Conservation (phyloP, 2,797 vertebrate genomes). For the Yasuhikotakia modesta region DNA sequence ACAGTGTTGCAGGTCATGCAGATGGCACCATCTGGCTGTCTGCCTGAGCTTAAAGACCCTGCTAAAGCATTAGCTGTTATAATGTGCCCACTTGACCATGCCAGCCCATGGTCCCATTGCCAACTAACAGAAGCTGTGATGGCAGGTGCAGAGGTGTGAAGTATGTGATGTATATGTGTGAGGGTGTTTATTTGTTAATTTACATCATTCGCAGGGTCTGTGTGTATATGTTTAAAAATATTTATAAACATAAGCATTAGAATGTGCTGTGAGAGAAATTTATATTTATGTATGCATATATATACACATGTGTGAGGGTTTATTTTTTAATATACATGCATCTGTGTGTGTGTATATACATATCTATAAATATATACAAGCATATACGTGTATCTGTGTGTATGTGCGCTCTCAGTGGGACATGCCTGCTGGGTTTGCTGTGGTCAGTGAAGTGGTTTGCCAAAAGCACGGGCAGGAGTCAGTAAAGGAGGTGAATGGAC, state of each 20-base stretch:
- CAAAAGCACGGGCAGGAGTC: slow-evolving; percentile 36
- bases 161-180: neutral
- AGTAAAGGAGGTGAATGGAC: slow-evolving; percentile 34
- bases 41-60: slow-evolving; percentile 48
- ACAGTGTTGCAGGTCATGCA: slow-evolving; percentile 45
- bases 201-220: no score
- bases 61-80: slow-evolving; percentile 43
- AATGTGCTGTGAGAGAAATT: neutral
- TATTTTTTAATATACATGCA: neutral
- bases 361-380: neutral
- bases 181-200: slow-evolving; percentile 7
- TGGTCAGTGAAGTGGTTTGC: slow-evolving; percentile 40
- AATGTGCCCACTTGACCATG: slow-evolving; percentile 50
- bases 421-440: slow-evolving; percentile 53
- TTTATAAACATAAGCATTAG: neutral
- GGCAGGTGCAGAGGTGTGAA: slow-evolving; percentile 39
- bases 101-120: slow-evolving; percentile 39
- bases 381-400: slow-evolving; percentile 9
- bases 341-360: neutral
- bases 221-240: no score
- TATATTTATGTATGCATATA: neutral
- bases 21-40: slow-evolving; percentile 49
- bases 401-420: slow-evolving; percentile 37
- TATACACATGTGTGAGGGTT: neutral
- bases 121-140: slow-evolving; percentile 47